These are phyloP conservation scores for Eupithecia tripunctaria DNA, from an alignment of 2,888 invertebrate species.

Conservation along the genomic window DNA sequence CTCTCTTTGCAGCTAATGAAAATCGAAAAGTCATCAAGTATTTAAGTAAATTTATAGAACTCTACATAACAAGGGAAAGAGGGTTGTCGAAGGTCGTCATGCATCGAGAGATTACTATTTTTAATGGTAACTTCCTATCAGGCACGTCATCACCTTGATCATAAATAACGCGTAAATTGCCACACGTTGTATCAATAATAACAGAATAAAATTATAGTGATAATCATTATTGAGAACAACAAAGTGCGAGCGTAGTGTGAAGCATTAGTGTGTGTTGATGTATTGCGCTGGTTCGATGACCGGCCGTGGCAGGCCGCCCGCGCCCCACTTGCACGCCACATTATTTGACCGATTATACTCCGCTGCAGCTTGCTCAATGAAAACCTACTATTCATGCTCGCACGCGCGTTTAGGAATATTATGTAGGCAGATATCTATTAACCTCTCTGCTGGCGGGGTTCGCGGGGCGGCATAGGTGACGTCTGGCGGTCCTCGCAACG, in stretches of 20 bases:
- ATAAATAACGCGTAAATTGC: background rate
- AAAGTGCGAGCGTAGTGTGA: constrained; percentile 19
- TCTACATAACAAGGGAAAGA: background rate
- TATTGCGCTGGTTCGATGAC: constrained; percentile 66
- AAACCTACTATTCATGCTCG: constrained; percentile 64
- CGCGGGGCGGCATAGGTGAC: too few relatives aligned
- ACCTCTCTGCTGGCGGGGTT: too few relatives aligned
- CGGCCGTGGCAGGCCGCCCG: constrained; percentile 63
- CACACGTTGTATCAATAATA: background rate
- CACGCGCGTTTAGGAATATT: constrained; percentile 43
- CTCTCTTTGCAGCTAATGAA: background rate
- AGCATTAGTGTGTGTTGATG: constrained; percentile 26
- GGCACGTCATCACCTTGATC: background rate
- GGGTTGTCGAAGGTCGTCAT: background rate
- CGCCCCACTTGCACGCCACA: constrained; percentile 59
- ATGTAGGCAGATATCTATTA: constrained; percentile 28
- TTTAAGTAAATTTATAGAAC: background rate
- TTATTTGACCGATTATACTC: constrained; percentile 66
- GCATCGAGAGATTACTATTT: background rate
- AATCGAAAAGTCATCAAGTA: background rate
- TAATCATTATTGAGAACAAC: constrained; percentile 15
- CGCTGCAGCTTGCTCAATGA: constrained; percentile 69
- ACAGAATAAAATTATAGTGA: constrained; percentile 1
- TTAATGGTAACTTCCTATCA: background rate
- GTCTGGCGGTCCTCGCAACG: too few relatives aligned